A percentile compares a stretch with the other conserved stretches of the same genome.
Evolutionary conservation across 2,797 vertebrate genomes (phyloP).

Genomic region (Helicolenus hilgendorfi): DNA sequence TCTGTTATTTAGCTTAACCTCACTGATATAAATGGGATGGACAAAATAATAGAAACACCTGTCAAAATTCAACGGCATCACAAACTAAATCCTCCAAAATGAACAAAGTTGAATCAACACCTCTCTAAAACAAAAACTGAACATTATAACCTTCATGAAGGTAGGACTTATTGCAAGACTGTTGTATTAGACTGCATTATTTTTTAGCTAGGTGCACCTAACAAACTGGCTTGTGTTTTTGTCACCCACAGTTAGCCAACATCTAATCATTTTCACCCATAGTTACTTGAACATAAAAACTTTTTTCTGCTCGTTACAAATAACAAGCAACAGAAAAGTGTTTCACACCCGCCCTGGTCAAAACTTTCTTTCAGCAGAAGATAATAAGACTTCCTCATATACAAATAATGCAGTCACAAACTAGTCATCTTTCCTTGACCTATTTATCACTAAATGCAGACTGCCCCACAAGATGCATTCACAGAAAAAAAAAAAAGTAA

Average conservation of each 20-base stretch:
- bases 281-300: background rate
- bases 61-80: background rate
- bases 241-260: too few relatives aligned
- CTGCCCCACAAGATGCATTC: slow-evolving; percentile 84
- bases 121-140: too few relatives aligned
- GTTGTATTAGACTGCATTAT: background rate
- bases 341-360: background rate
- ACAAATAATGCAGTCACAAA: slow-evolving; percentile 22
- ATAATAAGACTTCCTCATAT: background rate
- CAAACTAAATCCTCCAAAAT: background rate
- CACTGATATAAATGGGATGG: too few relatives aligned
- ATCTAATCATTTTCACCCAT: background rate
- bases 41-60: too few relatives aligned
- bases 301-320: background rate
- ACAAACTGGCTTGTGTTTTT: background rate
- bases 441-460: slow-evolving; percentile 82
- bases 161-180: background rate
- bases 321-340: background rate
- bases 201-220: background rate
- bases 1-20: background rate
- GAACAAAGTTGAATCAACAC: background rate
- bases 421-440: slow-evolving; percentile 79
- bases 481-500: slow-evolving; percentile 59
- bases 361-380: background rate
- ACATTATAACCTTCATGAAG: background rate